Evolutionary conservation across 1,140 invertebrate genomes (phyloP).

Genomic region (Drosophila subpulchrella): DNA sequence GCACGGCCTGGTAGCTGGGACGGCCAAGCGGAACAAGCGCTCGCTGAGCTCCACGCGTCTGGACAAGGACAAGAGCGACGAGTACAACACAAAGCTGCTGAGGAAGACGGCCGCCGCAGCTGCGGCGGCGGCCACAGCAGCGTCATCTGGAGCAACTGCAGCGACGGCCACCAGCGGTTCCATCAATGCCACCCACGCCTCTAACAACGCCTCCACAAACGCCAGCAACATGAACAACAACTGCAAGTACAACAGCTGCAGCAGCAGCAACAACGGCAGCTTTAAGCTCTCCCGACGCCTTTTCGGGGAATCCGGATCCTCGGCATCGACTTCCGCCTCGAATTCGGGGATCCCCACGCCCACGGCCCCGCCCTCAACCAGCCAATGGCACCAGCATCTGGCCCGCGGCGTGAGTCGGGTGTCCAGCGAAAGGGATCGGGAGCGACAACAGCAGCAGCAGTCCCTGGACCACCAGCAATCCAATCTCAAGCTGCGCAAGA

Average conservation of each 20-base stretch:
- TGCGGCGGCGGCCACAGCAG: slow-evolving; percentile 22
- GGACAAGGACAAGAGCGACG: slow-evolving; percentile 82
- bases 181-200: neutral
- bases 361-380: slow-evolving; percentile 56
- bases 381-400: slow-evolving; percentile 55
- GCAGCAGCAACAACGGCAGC: slow-evolving; percentile 54
- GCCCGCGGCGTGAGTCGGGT: slow-evolving; percentile 44
- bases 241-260: slow-evolving; percentile 46
- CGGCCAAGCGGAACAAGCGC: slow-evolving; percentile 76
- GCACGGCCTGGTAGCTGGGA: slow-evolving; percentile 37
- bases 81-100: slow-evolving; percentile 80
- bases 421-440: slow-evolving; percentile 48
- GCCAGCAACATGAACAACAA: slow-evolving; percentile 22
- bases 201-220: neutral
- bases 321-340: slow-evolving; percentile 72
- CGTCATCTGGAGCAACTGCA: slow-evolving; percentile 33
- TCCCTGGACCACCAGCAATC: slow-evolving; percentile 29
- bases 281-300: slow-evolving; percentile 67
- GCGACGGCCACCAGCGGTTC: slow-evolving; percentile 20
- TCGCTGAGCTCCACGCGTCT: slow-evolving; percentile 80
- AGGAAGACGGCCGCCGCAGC: slow-evolving; percentile 68
- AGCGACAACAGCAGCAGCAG: slow-evolving; percentile 37
- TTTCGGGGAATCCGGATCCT: slow-evolving; percentile 67
- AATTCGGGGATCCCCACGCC: slow-evolving; percentile 80
- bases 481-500: slow-evolving; percentile 76